These are phyloP conservation scores for Sinopyrophorus schimmeli DNA, from an alignment of 2,888 invertebrate genomes.

Conservation along the genomic window DNA sequence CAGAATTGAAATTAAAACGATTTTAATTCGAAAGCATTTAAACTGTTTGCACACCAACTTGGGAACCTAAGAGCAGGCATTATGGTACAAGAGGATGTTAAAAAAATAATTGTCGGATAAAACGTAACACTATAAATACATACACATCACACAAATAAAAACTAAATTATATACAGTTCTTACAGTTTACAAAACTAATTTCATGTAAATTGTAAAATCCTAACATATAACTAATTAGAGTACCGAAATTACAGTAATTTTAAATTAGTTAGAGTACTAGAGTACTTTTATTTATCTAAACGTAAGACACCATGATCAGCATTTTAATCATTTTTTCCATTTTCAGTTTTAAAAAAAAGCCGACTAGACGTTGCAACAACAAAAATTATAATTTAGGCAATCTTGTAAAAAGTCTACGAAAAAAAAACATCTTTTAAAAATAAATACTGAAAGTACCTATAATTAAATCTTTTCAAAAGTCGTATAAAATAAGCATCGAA, in stretches of 20 bases:
- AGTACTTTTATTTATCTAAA: slow-evolving; percentile 1
- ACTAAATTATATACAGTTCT: slow-evolving; percentile 23
- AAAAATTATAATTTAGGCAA: too few relatives aligned
- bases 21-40: neutral
- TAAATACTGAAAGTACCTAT: slow-evolving; percentile 19
- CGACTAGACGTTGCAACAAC: slow-evolving; percentile 21
- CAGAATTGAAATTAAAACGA: neutral
- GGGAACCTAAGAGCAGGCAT: slow-evolving; percentile 25
- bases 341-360: slow-evolving; percentile 2
- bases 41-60: neutral
- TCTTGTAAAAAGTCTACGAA: too few relatives aligned
- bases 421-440: too few relatives aligned
- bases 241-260: too few relatives aligned
- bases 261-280: too few relatives aligned
- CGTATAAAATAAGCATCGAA: neutral
- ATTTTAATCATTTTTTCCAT: slow-evolving; percentile 8
- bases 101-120: slow-evolving; percentile 23
- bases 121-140: slow-evolving; percentile 30
- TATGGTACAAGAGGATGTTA: slow-evolving; percentile 19
- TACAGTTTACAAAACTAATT: slow-evolving; percentile 3
- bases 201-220: too few relatives aligned
- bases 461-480: slow-evolving; percentile 2
- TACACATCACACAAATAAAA: slow-evolving; percentile 30
- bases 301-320: slow-evolving; percentile 28
- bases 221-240: too few relatives aligned